These are phyloP conservation scores for Portevinia maculata DNA, from an alignment of 2,888 invertebrate species.

Conservation along the genomic window DNA sequence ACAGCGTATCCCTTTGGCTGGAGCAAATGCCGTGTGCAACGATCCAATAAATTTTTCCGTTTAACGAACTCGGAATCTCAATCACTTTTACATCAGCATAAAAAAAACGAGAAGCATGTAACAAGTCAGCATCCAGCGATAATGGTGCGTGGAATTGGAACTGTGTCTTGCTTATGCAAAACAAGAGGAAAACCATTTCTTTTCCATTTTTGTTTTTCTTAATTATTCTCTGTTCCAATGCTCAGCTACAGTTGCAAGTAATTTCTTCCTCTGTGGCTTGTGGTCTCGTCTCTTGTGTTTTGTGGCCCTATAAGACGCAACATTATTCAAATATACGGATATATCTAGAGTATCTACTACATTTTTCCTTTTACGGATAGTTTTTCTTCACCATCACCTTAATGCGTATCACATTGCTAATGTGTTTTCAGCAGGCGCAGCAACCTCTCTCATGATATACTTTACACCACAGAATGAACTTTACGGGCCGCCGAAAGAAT, in stretches of 20 bases:
- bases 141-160: conserved; percentile 68
- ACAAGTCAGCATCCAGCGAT: conserved; percentile 27
- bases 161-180: conserved; percentile 67
- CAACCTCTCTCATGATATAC: conserved; percentile 28
- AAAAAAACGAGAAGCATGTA: neutral
- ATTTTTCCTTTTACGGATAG: conserved; percentile 56
- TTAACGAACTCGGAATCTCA: conserved; percentile 67
- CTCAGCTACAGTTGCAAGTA: conserved; percentile 29
- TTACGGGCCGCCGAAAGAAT: conserved; percentile 48
- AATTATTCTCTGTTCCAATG: conserved; percentile 42
- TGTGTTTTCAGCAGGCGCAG: conserved; percentile 43
- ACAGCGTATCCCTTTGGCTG: conserved; percentile 36
- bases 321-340: conserved; percentile 54
- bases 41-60: conserved; percentile 67
- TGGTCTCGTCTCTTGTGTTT: conserved; percentile 11
- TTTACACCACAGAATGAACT: conserved; percentile 50
- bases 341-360: conserved; percentile 58
- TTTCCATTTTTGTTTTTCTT: conserved; percentile 12
- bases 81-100: conserved; percentile 55
- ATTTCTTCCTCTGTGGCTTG: conserved; percentile 38
- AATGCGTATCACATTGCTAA: conserved; percentile 59
- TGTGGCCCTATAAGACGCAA: conserved; percentile 7
- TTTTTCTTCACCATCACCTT: conserved; percentile 44
- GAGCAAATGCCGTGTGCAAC: conserved; percentile 35
- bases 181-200: conserved; percentile 28